Percentiles rank a stretch among this genome's conserved stretches.
Evolutionary conservation across 2,888 invertebrate species (phyloP).

Genomic region (Eledone cirrhosa): DNA sequence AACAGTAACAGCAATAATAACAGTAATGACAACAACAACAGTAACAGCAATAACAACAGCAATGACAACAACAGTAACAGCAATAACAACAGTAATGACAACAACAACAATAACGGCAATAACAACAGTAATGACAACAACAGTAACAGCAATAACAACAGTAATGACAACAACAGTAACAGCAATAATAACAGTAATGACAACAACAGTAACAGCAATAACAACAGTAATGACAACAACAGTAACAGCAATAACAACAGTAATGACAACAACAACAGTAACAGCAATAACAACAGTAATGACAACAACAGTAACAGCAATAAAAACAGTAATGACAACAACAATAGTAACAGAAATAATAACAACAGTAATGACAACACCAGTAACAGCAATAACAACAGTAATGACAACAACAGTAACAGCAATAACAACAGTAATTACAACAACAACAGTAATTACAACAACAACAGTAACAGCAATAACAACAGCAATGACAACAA

Average conservation of each 20-base stretch:
- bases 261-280: slow-evolving; percentile 13
- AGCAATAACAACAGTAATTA: too few species aligned
- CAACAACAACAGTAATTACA: too few species aligned
- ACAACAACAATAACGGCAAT: slow-evolving; percentile 13
- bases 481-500: slow-evolving; percentile 13
- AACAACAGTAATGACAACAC: slow-evolving; percentile 8
- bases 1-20: neutral
- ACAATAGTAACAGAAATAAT: too few species aligned
- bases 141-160: slow-evolving; percentile 13
- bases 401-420: slow-evolving; percentile 13
- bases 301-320: slow-evolving; percentile 13
- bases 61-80: slow-evolving; percentile 13
- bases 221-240: slow-evolving; percentile 13
- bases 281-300: slow-evolving; percentile 13
- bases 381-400: slow-evolving; percentile 13
- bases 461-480: too few species aligned
- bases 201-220: slow-evolving; percentile 13
- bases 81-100: slow-evolving; percentile 7
- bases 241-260: slow-evolving; percentile 13
- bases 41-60: neutral
- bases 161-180: slow-evolving; percentile 13
- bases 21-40: neutral
- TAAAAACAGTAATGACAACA: too few species aligned
- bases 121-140: slow-evolving; percentile 13
- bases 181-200: slow-evolving; percentile 13